Evolutionary conservation across 2,888 invertebrate species (phyloP).

Genomic region (Andrena marginata): DNA sequence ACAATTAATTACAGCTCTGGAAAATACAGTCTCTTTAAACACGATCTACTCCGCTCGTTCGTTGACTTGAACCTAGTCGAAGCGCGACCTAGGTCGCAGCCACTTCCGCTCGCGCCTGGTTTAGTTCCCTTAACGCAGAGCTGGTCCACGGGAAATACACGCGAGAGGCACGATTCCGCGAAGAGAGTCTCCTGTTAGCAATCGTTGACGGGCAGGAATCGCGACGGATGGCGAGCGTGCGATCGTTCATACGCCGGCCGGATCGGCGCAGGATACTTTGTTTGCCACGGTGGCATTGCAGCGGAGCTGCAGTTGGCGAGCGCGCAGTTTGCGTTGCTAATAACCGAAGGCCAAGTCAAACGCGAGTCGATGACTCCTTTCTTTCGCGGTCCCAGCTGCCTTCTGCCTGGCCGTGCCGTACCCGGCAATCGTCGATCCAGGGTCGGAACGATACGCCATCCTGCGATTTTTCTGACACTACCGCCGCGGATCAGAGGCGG

Average conservation of each 20-base stretch:
- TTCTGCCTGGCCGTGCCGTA: constrained; percentile 50
- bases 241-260: background rate
- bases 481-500: constrained; percentile 45
- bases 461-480: constrained; percentile 49
- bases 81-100: no score
- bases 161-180: no score
- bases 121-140: no score
- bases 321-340: constrained; percentile 71
- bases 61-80: no score
- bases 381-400: constrained; percentile 55
- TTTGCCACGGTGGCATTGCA: constrained; percentile 48
- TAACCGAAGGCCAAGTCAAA: constrained; percentile 79
- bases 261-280: constrained; percentile 33
- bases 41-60: no score
- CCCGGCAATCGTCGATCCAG: constrained; percentile 57
- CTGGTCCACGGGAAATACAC: no score
- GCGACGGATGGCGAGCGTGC: background rate
- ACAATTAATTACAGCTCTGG: background rate
- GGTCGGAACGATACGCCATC: constrained; percentile 66
- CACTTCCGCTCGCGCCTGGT: no score
- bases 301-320: constrained; percentile 59
- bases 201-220: no score
- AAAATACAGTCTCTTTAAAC: no score
- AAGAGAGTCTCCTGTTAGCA: no score
- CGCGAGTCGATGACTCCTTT: constrained; percentile 78